Base-by-base conservation (phyloP, 2,888 invertebrate genomes). In the Orthosia incerta region DNA sequence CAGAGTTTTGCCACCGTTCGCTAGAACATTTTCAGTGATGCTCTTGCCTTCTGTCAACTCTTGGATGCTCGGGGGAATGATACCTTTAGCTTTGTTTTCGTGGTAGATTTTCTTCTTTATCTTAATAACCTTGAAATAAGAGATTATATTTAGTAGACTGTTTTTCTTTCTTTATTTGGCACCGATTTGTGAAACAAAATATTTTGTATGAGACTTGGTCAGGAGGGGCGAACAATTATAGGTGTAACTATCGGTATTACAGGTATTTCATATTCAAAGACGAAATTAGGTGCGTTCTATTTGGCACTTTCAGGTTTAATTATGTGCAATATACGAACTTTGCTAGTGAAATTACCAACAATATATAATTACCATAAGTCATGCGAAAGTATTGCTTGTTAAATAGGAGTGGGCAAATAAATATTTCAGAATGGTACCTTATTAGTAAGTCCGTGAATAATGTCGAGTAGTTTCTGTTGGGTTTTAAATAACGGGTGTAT, bases 401-500 rank as follows among this genome's bases (percentile, higher is more conserved):
- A 26, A 45, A n/a, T 51, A 45, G 20, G 16, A 12, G 15, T 2
- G 9, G 45, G 20, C 3, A 20, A 15, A 26, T 11, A 23, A 50
- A 50, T 57, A 31, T 46, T 18, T 46, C 13, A 26, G 11, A 26
- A 13, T 20, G 3, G 13, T 60, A 98, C 98, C 93, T 97, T 98
- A 82, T 97, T 97, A 1, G 98, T 98, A 71, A 98, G 96, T 68
- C 98, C 97, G 91, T 98, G 97, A 82, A 98, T 98, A 79, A 97
- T 97, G 67, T 95, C 95, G 74, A 98, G 94, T 46, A 98, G 97
- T 72, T 97, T 96, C 23, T 97, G 96, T 91, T 98, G 98, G 82
- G 97, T 96, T 89, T 97, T 97, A 65, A 97, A 97, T 91, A 98
- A 97, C 26, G 97, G 97, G 15, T 98, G 97, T 20, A 98, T 91